Percentiles rank a stretch among this genome's conserved stretches.
phyloP scores from a whole-genome alignment of 1,140 invertebrate genomes.

The Pseudomyrmex concolor region DNA sequence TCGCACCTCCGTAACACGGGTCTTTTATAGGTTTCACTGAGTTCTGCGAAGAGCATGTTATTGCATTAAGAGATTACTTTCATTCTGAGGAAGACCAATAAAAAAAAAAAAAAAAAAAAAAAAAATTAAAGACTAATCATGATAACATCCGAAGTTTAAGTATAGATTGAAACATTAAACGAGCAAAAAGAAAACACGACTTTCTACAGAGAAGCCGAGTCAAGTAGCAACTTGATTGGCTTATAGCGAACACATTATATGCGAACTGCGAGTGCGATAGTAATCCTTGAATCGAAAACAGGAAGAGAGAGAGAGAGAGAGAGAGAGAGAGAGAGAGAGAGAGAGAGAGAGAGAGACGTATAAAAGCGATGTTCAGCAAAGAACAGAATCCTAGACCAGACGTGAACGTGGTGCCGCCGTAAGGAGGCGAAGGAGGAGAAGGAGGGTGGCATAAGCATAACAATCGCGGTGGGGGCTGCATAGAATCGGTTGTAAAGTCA shows the following conservation, averaged over 20 bases:
- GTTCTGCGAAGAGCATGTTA: neutral
- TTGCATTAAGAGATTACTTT: constrained; percentile 23
- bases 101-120: neutral
- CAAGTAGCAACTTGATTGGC: constrained; percentile 29
- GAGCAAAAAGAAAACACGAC: neutral
- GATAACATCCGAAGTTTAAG: neutral
- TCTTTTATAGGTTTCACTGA: constrained; percentile 4
- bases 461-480: constrained; percentile 72
- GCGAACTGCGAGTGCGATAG: constrained; percentile 20
- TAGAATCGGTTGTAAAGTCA: constrained; percentile 82
- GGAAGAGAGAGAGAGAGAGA: neutral
- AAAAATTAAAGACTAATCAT: neutral
- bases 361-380: constrained; percentile 45
- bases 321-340: constrained; percentile 8
- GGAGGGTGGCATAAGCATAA: constrained; percentile 77
- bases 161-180: no score
- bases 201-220: constrained; percentile 5
- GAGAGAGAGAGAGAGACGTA: constrained; percentile 17
- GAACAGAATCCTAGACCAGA: constrained; percentile 39
- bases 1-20: constrained; percentile 10
- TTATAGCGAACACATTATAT: constrained; percentile 16
- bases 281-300: constrained; percentile 46
- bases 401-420: neutral
- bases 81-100: neutral
- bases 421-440: neutral